Conservation (phyloP, 2,888 invertebrate genomes). For the Ophion slaviceki region DNA sequence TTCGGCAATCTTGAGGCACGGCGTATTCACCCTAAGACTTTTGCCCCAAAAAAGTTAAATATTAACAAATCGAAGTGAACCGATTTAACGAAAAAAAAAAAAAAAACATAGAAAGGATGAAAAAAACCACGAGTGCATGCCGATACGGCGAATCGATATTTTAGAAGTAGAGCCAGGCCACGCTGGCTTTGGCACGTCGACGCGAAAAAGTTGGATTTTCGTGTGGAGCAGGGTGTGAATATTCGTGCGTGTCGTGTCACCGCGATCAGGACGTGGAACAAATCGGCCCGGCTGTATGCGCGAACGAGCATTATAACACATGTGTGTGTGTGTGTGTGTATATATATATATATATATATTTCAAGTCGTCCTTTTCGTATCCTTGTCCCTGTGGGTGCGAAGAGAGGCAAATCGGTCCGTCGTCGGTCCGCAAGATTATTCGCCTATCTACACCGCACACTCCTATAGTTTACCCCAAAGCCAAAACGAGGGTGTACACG, state of each 20-base stretch:
- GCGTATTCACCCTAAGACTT: no score
- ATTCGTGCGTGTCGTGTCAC: slow-evolving; percentile 67
- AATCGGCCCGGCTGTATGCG: slow-evolving; percentile 63
- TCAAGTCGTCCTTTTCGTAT: slow-evolving; percentile 37
- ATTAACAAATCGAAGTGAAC: no score
- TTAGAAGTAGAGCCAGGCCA: slow-evolving; percentile 32
- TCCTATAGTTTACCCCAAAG: slow-evolving; percentile 50
- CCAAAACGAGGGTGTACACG: slow-evolving; percentile 30
- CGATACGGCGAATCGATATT: slow-evolving; percentile 60
- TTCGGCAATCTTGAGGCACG: no score
- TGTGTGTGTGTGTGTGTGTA: not conserved
- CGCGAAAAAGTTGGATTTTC: slow-evolving; percentile 37
- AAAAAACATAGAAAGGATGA: not conserved
- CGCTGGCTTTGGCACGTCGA: slow-evolving; percentile 48
- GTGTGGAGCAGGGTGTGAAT: slow-evolving; percentile 48
- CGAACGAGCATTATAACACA: slow-evolving; percentile 36
- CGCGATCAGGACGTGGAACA: slow-evolving; percentile 67
- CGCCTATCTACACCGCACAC: slow-evolving; percentile 71
- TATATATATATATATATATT: not conserved
- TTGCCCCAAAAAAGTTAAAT: no score
- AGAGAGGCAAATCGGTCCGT: slow-evolving; percentile 68
- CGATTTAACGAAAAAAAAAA: not conserved
- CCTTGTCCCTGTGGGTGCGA: slow-evolving; percentile 45
- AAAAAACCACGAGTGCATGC: not conserved
- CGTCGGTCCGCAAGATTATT: slow-evolving; percentile 66